These are phyloP conservation scores for Vidua chalybeata DNA, from an alignment of 2,113 vertebrate genomes.

Conservation along the genomic window DNA sequence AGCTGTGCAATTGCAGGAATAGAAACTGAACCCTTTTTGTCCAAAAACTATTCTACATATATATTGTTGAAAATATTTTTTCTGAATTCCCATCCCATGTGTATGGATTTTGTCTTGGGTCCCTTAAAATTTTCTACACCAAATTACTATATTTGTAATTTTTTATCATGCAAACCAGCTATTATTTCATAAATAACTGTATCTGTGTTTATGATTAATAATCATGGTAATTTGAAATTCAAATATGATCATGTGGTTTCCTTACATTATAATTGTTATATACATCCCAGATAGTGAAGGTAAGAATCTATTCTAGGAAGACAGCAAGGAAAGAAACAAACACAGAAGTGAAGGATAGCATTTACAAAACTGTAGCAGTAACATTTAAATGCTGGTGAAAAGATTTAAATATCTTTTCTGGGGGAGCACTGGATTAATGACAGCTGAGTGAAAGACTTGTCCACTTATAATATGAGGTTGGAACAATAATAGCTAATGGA, in stretches of 20 bases:
- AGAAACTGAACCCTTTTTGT: background rate
- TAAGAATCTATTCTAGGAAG: background rate
- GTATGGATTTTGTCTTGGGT: background rate
- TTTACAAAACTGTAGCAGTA: background rate
- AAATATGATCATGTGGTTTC: background rate
- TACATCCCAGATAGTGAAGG: background rate
- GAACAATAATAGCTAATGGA: constrained; percentile 1
- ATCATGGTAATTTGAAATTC: background rate
- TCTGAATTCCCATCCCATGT: background rate
- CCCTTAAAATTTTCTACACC: background rate
- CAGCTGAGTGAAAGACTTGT: background rate
- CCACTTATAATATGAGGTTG: background rate
- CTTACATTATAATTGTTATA: background rate
- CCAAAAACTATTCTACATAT: background rate
- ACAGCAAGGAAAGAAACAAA: background rate
- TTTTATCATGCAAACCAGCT: background rate
- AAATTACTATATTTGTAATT: background rate
- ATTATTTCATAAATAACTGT: background rate
- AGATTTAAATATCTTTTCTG: background rate
- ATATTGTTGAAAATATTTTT: background rate
- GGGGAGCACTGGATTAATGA: background rate
- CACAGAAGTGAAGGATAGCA: background rate
- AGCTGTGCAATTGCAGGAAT: background rate
- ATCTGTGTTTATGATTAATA: background rate
- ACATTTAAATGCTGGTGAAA: background rate